A percentile compares a stretch with the other conserved stretches of the same genome.
phyloP scores from a whole-genome alignment of 1,140 invertebrate species.

The Macrostomum lignano region DNA sequence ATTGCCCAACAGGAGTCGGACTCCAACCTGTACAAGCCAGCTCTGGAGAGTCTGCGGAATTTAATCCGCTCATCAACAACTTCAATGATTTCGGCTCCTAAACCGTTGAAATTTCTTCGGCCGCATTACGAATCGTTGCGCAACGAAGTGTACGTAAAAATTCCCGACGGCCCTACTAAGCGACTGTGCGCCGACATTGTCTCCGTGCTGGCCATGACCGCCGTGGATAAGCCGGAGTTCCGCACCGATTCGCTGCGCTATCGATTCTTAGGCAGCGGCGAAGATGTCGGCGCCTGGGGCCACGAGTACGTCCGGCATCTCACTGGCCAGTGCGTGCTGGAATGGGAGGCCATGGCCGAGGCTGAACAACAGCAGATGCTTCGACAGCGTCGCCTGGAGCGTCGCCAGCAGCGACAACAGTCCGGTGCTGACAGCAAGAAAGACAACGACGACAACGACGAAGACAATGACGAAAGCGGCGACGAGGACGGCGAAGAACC shows the following conservation, averaged over 20 bases:
- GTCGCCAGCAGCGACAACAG: too few species aligned
- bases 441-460: too few species aligned
- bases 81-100: constrained; percentile 96
- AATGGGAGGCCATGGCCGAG: too few species aligned
- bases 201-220: constrained; percentile 73
- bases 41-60: constrained; percentile 33
- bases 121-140: constrained; percentile 75
- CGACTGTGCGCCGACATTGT: constrained; percentile 68
- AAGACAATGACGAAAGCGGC: too few species aligned
- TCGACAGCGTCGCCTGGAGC: too few species aligned
- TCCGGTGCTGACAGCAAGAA: too few species aligned
- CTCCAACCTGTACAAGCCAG: neutral
- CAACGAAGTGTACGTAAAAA: constrained; percentile 53
- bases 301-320: constrained; percentile 67
- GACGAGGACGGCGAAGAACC: too few species aligned
- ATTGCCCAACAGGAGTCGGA: neutral
- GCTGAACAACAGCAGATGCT: too few species aligned
- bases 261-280: constrained; percentile 43
- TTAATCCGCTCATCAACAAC: constrained; percentile 83
- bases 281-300: constrained; percentile 80
- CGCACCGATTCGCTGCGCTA: constrained; percentile 43
- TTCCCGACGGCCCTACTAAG: constrained; percentile 28
- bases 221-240: constrained; percentile 52
- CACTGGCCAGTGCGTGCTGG: neutral
- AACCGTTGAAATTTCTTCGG: constrained; percentile 83